phyloP scores from a whole-genome alignment of 2,888 invertebrate species.

The Andrena haemorrhoa region DNA sequence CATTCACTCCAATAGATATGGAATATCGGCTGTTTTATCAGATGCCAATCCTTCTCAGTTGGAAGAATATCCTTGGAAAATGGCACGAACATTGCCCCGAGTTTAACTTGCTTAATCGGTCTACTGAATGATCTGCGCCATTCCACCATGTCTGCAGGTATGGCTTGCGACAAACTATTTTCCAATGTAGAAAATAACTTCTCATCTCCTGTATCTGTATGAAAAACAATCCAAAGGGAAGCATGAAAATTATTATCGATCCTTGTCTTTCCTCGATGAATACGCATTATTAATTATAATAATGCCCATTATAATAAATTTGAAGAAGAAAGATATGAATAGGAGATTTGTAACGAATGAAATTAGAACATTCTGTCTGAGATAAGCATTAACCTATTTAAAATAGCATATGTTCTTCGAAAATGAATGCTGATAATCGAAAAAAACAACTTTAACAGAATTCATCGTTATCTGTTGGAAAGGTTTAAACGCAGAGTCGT shows the following conservation, averaged over 20 bases:
- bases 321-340: neutral
- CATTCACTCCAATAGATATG: constrained; percentile 98
- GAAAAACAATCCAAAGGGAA: neutral
- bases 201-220: constrained; percentile 92
- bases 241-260: neutral
- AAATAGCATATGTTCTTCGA: constrained; percentile 64
- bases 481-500: neutral
- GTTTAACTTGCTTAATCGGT: constrained; percentile 92
- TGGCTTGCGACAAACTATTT: constrained; percentile 90
- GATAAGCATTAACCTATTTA: constrained; percentile 47
- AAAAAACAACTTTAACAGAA: constrained; percentile 9
- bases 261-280: neutral
- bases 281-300: neutral
- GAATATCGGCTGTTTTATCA: constrained; percentile 95
- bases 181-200: constrained; percentile 94
- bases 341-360: neutral
- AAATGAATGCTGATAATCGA: constrained; percentile 1
- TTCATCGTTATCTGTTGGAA: neutral
- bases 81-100: constrained; percentile 93
- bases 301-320: constrained; percentile 11
- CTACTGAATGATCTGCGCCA: constrained; percentile 96
- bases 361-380: neutral
- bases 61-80: constrained; percentile 92
- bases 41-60: constrained; percentile 90
- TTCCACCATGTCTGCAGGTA: constrained; percentile 95